Conservation (phyloP, 2,888 invertebrate genomes). For the Sinelater perroti region DNA sequence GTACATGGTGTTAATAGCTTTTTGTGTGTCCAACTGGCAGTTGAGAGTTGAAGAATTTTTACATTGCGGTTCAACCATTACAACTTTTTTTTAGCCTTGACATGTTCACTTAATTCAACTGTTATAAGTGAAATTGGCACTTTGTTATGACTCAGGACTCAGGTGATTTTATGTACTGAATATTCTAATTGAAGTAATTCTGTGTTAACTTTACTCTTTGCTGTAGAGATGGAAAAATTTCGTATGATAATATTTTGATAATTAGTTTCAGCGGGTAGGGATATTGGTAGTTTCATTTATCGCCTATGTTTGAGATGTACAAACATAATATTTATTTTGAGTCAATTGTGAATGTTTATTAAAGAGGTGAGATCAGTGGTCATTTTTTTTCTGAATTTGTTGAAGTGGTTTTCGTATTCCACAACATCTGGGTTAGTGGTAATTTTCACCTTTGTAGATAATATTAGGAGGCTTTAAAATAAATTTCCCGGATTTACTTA, state of each 20-base stretch:
- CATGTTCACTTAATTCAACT: too few species aligned
- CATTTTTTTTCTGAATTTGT: background rate
- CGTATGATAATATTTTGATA: constrained; percentile 18
- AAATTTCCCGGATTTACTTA: constrained; percentile 2
- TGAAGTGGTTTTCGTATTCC: background rate
- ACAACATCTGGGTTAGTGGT: too few species aligned
- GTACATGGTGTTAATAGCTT: too few species aligned
- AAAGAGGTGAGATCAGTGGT: background rate
- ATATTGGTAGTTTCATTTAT: constrained; percentile 11
- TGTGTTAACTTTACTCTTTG: background rate
- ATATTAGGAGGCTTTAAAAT: constrained; percentile 3
- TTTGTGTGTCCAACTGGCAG: too few species aligned
- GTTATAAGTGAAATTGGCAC: too few species aligned
- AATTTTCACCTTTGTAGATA: too few species aligned
- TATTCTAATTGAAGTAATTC: constrained; percentile 14
- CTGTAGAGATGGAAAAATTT: constrained; percentile 1
- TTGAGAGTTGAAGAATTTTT: too few species aligned
- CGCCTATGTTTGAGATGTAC: background rate
- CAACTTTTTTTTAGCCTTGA: too few species aligned
- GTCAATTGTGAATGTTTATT: background rate
- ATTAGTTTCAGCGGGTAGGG: background rate
- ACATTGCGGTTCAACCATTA: too few species aligned
- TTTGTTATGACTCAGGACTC: constrained; percentile 8
- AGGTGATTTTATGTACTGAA: constrained; percentile 3
- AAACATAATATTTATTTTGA: constrained; percentile 3